A percentile compares a stretch with the other conserved stretches of the same genome.
phyloP scores from a whole-genome alignment of 2,888 invertebrate species.

The Cremastinae sp. region DNA sequence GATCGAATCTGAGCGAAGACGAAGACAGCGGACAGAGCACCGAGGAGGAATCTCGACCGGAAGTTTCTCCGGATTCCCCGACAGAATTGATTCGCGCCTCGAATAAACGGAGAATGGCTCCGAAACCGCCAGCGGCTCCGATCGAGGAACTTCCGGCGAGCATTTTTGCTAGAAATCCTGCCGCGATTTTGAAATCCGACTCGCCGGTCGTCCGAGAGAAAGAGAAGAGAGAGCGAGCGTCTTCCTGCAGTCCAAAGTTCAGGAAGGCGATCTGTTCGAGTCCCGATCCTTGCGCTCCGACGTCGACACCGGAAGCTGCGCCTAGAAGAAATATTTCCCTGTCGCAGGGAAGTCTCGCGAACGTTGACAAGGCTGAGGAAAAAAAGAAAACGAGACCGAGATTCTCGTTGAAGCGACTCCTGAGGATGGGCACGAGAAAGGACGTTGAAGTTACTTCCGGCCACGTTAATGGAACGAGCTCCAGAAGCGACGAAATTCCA shows the following conservation, averaged over 20 bases:
- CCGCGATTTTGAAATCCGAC: constrained; percentile 82
- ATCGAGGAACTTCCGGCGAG: constrained; percentile 81
- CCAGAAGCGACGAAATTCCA: constrained; percentile 82
- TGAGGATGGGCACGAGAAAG: constrained; percentile 89
- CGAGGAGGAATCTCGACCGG: constrained; percentile 62
- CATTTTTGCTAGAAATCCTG: constrained; percentile 84
- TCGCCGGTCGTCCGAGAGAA: constrained; percentile 88
- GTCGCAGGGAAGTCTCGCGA: constrained; percentile 87
- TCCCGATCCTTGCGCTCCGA: constrained; percentile 68
- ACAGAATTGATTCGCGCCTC: constrained; percentile 80
- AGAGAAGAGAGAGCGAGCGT: constrained; percentile 87
- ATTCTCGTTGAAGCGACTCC: constrained; percentile 91
- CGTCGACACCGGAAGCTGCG: constrained; percentile 82
- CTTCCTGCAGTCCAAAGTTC: constrained; percentile 84
- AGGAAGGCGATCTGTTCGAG: constrained; percentile 80
- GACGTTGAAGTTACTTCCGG: constrained; percentile 83
- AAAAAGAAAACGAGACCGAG: constrained; percentile 87
- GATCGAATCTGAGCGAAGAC: constrained; percentile 23
- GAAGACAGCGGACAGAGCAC: constrained; percentile 45
- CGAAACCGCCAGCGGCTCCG: constrained; percentile 85
- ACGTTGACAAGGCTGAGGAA: constrained; percentile 77
- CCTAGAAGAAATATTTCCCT: constrained; percentile 87
- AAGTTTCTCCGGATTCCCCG: constrained; percentile 54
- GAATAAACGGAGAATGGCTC: constrained; percentile 87
- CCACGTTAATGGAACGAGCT: constrained; percentile 75